Conservation (phyloP, 2,888 invertebrate genomes). For the Phania funesta region DNA sequence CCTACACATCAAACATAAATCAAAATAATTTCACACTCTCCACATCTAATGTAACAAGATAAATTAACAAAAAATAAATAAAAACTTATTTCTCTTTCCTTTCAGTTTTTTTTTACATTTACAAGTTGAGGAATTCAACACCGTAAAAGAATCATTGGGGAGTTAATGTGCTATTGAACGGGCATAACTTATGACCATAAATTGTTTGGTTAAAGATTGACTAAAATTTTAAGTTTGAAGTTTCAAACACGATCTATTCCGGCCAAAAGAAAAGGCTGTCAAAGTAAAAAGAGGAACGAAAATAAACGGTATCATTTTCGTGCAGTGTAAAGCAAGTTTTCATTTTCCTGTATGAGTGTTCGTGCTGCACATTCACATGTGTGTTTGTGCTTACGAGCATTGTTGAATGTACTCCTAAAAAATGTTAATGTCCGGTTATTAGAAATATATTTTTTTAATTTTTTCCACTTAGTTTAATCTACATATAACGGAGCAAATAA, state of each 20-base stretch:
- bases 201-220: conserved; percentile 55
- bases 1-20: conserved; percentile 68
- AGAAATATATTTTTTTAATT: conserved; percentile 33
- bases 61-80: conserved; percentile 76
- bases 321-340: conserved; percentile 49
- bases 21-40: conserved; percentile 55
- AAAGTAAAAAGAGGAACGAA: neutral
- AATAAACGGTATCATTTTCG: neutral
- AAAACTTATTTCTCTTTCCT: conserved; percentile 63
- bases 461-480: conserved; percentile 16
- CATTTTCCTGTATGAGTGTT: neutral
- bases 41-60: conserved; percentile 72
- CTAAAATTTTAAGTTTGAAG: conserved; percentile 39
- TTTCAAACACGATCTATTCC: conserved; percentile 48
- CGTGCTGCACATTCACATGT: neutral
- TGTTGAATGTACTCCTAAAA: neutral
- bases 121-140: conserved; percentile 60
- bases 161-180: conserved; percentile 65
- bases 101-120: neutral
- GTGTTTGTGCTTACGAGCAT: neutral
- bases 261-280: neutral
- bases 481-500: conserved; percentile 19
- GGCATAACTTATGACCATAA: conserved; percentile 62
- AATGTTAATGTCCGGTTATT: conserved; percentile 51
- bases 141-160: conserved; percentile 74